phyloP scores from a whole-genome alignment of 2,888 invertebrate genomes.

The Theretra japonica region DNA sequence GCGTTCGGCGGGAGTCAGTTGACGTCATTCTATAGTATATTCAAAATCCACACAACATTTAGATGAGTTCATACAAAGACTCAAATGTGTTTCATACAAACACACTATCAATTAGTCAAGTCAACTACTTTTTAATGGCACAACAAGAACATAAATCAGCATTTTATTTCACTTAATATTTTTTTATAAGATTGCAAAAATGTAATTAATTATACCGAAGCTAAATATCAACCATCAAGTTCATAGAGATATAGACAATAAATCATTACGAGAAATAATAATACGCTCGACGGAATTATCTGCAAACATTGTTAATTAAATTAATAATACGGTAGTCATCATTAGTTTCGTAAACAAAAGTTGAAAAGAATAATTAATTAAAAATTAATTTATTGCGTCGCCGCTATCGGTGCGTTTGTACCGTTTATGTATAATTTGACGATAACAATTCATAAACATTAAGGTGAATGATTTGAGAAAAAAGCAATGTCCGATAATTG shows the following conservation, averaged over 20 bases:
- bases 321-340: conserved; percentile 47
- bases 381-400: conserved; percentile 64
- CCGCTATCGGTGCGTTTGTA: conserved; percentile 49
- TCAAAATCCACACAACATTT: not conserved
- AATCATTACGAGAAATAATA: conserved; percentile 58
- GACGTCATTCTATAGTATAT: conserved; percentile 12
- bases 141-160: conserved; percentile 30
- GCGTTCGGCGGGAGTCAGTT: not conserved
- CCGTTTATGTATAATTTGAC: conserved; percentile 57
- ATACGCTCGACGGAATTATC: conserved; percentile 44
- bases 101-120: conserved; percentile 1
- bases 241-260: conserved; percentile 53
- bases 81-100: conserved; percentile 3
- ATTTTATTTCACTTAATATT: conserved; percentile 44
- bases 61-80: not conserved
- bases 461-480: conserved; percentile 56
- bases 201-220: conserved; percentile 58
- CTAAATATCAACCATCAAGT: conserved; percentile 38
- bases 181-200: conserved; percentile 36
- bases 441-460: conserved; percentile 63
- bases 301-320: conserved; percentile 58
- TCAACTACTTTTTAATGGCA: conserved; percentile 27
- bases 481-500: not conserved
- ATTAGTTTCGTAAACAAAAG: conserved; percentile 64
- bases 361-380: conserved; percentile 66